Conservation (phyloP, 2,888 invertebrate species). For the Diabrotica balteata region DNA sequence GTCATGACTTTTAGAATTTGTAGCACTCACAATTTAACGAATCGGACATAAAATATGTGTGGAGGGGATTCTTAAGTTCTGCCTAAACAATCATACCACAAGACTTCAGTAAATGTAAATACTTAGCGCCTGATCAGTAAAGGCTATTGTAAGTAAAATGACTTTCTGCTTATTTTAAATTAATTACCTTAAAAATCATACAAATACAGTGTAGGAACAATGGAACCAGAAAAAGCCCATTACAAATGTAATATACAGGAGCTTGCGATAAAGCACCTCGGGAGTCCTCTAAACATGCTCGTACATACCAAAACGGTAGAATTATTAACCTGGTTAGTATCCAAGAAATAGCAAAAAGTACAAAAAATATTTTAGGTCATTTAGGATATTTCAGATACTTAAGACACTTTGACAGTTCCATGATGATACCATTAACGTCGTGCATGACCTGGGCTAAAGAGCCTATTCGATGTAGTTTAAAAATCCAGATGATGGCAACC, state of each 20-base stretch:
- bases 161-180: too few relatives aligned
- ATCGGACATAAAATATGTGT: too few relatives aligned
- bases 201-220: constrained; percentile 9
- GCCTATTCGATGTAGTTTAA: neutral
- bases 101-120: too few relatives aligned
- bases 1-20: too few relatives aligned
- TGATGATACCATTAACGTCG: neutral
- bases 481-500: neutral
- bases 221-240: neutral
- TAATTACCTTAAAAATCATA: constrained; percentile 10
- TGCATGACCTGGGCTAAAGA: neutral
- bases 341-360: constrained; percentile 5
- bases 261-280: neutral
- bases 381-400: neutral
- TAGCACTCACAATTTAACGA: too few relatives aligned
- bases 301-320: constrained; percentile 8
- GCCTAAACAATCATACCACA: too few relatives aligned
- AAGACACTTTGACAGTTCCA: neutral
- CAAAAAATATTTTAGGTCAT: neutral
- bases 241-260: neutral
- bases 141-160: too few relatives aligned
- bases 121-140: too few relatives aligned
- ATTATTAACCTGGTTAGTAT: neutral
- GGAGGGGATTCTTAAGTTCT: too few relatives aligned
- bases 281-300: neutral